A percentile compares a stretch with the other conserved stretches of the same genome.
phyloP scores from a whole-genome alignment of 2,888 invertebrate species.

The Pecten maximus region DNA sequence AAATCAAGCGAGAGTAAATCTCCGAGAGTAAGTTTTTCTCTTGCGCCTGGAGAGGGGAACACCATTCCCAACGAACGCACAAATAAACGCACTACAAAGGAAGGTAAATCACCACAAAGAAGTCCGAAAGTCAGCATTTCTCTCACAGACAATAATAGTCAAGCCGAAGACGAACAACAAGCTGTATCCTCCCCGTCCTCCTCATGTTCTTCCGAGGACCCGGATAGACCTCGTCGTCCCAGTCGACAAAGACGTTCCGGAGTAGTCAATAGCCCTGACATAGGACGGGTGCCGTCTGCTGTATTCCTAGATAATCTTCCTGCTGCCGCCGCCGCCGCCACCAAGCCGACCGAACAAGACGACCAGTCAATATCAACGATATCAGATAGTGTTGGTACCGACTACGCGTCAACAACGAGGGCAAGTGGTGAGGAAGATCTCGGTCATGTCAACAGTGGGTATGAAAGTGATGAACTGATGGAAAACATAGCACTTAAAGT shows the following conservation, averaged over 20 bases:
- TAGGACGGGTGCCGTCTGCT: not conserved
- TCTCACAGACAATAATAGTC: not conserved
- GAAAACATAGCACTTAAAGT: slow-evolving; percentile 47
- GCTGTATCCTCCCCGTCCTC: not conserved
- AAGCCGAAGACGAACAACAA: not conserved
- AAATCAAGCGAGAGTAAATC: not conserved
- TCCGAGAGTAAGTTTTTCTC: slow-evolving; percentile 21
- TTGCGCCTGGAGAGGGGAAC: not conserved
- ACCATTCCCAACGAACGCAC: not conserved
- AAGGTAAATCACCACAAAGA: not conserved
- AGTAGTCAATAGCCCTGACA: slow-evolving; percentile 46
- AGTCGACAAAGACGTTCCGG: slow-evolving; percentile 49
- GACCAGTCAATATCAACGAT: slow-evolving; percentile 9
- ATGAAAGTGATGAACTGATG: slow-evolving; percentile 43
- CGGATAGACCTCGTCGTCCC: not conserved
- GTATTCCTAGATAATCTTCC: not conserved
- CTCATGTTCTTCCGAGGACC: not conserved
- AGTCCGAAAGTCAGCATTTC: not conserved
- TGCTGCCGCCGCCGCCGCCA: no score
- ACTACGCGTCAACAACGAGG: not conserved
- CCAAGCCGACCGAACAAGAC: not conserved
- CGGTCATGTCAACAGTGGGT: slow-evolving; percentile 47
- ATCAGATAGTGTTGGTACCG: not conserved
- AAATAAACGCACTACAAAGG: not conserved
- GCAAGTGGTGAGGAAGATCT: slow-evolving; percentile 27